Evolutionary conservation across 2,113 vertebrate genomes (phyloP), one percentile per base, ranked within the genome.

Genomic region (Thalassoma bifasciatum): DNA sequence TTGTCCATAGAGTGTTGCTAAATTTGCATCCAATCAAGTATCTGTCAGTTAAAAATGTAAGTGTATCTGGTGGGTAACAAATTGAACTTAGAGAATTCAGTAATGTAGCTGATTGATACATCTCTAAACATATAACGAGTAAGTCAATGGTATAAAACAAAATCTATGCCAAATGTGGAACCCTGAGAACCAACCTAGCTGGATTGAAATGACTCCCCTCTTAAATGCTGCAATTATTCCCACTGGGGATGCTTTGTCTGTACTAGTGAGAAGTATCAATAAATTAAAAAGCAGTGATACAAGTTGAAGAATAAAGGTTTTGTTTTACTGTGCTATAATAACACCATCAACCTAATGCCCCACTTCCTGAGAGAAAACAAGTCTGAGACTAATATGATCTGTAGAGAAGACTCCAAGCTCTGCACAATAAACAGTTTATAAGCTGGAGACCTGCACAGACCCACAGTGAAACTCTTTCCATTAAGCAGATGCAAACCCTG

Each of bases 401-500:
- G 69, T 62, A 68, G 42, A 47, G 50, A 56, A 82, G 10, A 67
- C 10, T 61, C 7, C 2, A 4, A 52, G 37, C 59, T 40, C 22
- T 67, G 17, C 46, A 37, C n/a, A 38, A 65, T 52, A 54, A 79
- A 58, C 34, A n/a, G 1, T 70, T 78, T 57, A 64, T 64, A 42
- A 51, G 47, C 24, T 10, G 14, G 2, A 72, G 24, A 76, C 26
- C 44, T 56, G 46, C 13, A 52, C 21, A 22, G 13, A 49, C 50
- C 42, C 4, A 24, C 63, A 47, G 30, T 65, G 21, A 78, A 3
- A 50, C 52, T 52, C 47, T 21, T 23, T 77, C 60, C 38, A 59
- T 58, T 76, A 59, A 75, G 60, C 3, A 3, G 26, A 63, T 78
- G 66, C 57, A 68, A 70, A 51, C 38, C 22, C 53, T 14, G 68